phyloP scores from a whole-genome alignment of 2,888 invertebrate genomes.

The Taenaris catops region DNA sequence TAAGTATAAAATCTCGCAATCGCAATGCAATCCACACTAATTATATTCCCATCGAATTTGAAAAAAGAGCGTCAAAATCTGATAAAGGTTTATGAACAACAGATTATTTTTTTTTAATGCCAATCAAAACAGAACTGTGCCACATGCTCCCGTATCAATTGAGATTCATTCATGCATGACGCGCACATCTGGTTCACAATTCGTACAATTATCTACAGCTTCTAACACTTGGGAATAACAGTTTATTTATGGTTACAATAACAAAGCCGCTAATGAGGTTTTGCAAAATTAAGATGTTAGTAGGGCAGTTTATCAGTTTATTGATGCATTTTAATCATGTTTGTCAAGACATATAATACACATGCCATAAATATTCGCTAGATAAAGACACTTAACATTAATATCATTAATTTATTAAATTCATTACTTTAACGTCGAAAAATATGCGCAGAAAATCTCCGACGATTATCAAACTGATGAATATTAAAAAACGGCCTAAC shows the following conservation, averaged over 20 bases:
- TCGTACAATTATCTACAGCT: slow-evolving; percentile 38
- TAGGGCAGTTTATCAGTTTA: slow-evolving; percentile 16
- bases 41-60: too few species aligned
- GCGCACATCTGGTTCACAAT: slow-evolving; percentile 49
- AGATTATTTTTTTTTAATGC: slow-evolving; percentile 30
- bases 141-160: slow-evolving; percentile 42
- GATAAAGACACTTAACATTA: too few species aligned
- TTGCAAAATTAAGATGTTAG: slow-evolving; percentile 17
- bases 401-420: too few species aligned
- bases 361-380: too few species aligned
- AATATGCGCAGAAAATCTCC: too few species aligned
- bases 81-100: slow-evolving; percentile 16
- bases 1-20: too few species aligned
- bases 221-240: slow-evolving; percentile 28
- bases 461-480: too few species aligned
- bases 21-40: too few species aligned
- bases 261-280: slow-evolving; percentile 25
- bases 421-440: too few species aligned
- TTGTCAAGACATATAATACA: too few species aligned
- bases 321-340: slow-evolving; percentile 4
- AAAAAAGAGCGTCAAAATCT: too few species aligned
- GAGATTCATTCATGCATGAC: slow-evolving; percentile 36
- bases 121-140: slow-evolving; percentile 35
- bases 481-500: too few species aligned
- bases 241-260: slow-evolving; percentile 27